Percentiles rank a stretch among this genome's conserved stretches.
These are phyloP conservation scores for Micropoecilia bifurca DNA, from an alignment of 2,797 vertebrate genomes.

Conservation along the genomic window DNA sequence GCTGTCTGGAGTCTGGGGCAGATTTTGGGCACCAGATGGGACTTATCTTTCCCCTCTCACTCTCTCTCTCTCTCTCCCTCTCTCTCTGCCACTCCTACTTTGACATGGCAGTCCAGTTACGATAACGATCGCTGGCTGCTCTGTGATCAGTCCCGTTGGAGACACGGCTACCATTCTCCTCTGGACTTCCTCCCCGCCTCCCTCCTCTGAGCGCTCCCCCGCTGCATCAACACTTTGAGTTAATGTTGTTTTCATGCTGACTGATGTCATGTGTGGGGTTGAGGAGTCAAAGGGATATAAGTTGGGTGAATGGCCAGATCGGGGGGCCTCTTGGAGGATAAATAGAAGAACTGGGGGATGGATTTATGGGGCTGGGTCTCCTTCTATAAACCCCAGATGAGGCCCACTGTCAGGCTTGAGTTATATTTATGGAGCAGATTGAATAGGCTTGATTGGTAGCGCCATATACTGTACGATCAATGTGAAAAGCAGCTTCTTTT, in stretches of 20 bases:
- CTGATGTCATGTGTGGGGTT: constrained; percentile 37
- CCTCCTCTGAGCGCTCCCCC: constrained; percentile 33
- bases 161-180: constrained; percentile 38
- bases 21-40: constrained; percentile 79
- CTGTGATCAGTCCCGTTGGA: constrained; percentile 47
- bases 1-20: constrained; percentile 66
- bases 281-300: constrained; percentile 30
- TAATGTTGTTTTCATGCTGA: constrained; percentile 44
- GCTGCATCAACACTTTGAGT: constrained; percentile 23
- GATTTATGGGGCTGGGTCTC: constrained; percentile 45
- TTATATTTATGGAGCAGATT: constrained; percentile 68
- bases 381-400: constrained; percentile 59
- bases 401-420: constrained; percentile 61
- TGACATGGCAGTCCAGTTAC: constrained; percentile 67
- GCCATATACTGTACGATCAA: constrained; percentile 43
- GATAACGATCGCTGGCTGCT: constrained; percentile 63
- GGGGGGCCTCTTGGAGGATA: constrained; percentile 45
- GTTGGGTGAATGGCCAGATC: constrained; percentile 42
- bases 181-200: constrained; percentile 39
- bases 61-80: constrained; percentile 4
- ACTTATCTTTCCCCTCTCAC: constrained; percentile 45
- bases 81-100: constrained; percentile 48
- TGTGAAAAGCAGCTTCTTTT: constrained; percentile 55
- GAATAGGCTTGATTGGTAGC: constrained; percentile 60
- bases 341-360: constrained; percentile 41